A percentile compares a stretch with the other conserved stretches of the same genome.
Conservation (phyloP, 2,113 vertebrate genomes). For the Otus sunia region DNA sequence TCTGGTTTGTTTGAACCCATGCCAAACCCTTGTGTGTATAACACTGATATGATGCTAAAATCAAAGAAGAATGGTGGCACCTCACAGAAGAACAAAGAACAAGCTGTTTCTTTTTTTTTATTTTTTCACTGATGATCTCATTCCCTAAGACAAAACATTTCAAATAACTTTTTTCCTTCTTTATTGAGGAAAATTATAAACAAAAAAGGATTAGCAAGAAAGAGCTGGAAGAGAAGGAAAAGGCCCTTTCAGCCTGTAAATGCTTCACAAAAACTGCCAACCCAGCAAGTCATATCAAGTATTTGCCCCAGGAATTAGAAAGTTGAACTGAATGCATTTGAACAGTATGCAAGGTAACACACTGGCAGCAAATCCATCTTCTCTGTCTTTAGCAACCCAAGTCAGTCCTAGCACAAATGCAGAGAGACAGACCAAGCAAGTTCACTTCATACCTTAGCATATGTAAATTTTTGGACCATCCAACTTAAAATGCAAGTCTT, state of each 20-base stretch:
- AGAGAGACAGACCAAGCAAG: not conserved
- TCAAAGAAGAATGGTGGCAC: not conserved
- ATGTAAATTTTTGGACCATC: not conserved
- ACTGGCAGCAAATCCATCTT: slow-evolving; percentile 16
- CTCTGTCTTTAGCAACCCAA: not conserved
- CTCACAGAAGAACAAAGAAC: slow-evolving; percentile 34
- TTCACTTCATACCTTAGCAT: not conserved
- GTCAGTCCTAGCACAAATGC: not conserved
- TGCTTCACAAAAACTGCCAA: slow-evolving; percentile 40
- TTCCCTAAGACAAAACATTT: slow-evolving; percentile 17
- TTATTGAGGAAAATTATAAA: slow-evolving; percentile 27
- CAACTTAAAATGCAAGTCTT: not conserved
- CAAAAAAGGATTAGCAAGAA: slow-evolving; percentile 26
- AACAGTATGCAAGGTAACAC: slow-evolving; percentile 33
- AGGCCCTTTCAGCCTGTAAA: slow-evolving; percentile 49
- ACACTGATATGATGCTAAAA: not conserved
- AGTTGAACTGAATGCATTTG: slow-evolving; percentile 40
- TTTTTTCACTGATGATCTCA: slow-evolving; percentile 53
- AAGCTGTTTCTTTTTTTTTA: not conserved
- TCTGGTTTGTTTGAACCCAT: not conserved
- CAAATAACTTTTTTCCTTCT: slow-evolving; percentile 27
- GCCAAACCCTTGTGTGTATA: not conserved
- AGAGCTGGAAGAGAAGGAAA: not conserved
- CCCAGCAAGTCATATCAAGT: slow-evolving; percentile 27
- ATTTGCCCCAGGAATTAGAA: slow-evolving; percentile 49